Evolutionary conservation across 2,113 vertebrate genomes (phyloP), one percentile per base, ranked within the genome.

Genomic region (Alexandromys fortis): DNA sequence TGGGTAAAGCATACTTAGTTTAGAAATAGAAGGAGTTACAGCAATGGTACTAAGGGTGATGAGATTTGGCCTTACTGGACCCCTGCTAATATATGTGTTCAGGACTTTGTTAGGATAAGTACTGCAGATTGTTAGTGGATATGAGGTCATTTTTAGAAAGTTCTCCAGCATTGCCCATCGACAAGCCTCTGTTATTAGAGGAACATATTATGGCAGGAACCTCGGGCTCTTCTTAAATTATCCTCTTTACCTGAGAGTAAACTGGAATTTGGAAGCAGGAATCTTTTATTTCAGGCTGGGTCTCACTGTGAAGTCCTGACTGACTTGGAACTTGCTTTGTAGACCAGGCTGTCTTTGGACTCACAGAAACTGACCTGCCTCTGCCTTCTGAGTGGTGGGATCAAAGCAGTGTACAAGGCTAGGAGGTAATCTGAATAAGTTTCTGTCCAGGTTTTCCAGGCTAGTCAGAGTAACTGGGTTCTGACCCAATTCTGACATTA

Each of bases 361-460:
- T 42, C 73, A 42, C 73, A 45, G 72, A 75, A n/a, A 38, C 22
- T 8, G 19, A 21, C 19, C 72, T 73, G 72, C 72, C 72, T 73
- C 72, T 73, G 68, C 70, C n/a, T 22, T 17, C 19, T 10, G n/a
- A 75, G 22, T 68, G 67, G 13, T 35, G 67, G 30, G 30, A 68
- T 68, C 33, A 68, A 68, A 68, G 67, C 12, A 12, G 12, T 67
- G 65, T 67, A 12, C 61, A 10, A 28, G 76, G 22, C 72, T 65
- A 95, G 81, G 52, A 90, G 79, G 55, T 13, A 65, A 47, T 90
- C 55, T 68, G 89, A 89, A 47, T 49, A 52, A 81, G 73, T 33
- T 90, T 95, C 61, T 91, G 12, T 67, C 52, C 65, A 49, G 14
- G 65, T 68, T 94, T 93, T n/a, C 67, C 78, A 94, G 61, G 58